Percentiles rank a stretch among this genome's conserved stretches.
These are phyloP conservation scores for Cephus cinctus DNA, from an alignment of 1,140 invertebrate species.

Conservation along the genomic window DNA sequence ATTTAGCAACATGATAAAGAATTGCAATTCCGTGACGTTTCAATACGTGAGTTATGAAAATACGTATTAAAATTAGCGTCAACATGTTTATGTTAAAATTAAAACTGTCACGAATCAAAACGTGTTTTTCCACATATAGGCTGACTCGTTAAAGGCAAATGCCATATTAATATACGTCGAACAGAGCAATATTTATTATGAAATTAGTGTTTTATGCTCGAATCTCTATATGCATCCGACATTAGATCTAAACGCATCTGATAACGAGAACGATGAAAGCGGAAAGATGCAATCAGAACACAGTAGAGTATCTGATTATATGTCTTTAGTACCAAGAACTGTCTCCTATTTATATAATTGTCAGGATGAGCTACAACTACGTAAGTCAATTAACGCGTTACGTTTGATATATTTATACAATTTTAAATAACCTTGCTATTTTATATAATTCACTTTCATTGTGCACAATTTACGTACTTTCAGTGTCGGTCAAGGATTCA, in stretches of 20 bases:
- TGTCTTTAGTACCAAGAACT: slow-evolving; percentile 32
- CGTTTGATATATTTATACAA: slow-evolving; percentile 1
- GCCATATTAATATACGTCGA: slow-evolving; percentile 39
- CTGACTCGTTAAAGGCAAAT: slow-evolving; percentile 37
- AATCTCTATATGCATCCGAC: slow-evolving; percentile 35
- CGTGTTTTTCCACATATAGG: too few species aligned
- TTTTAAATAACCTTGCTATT: neutral
- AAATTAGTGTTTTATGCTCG: slow-evolving; percentile 40
- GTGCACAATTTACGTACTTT: too few species aligned
- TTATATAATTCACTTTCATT: too few species aligned
- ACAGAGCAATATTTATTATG: slow-evolving; percentile 41
- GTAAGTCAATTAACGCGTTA: slow-evolving; percentile 23
- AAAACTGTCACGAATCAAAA: too few species aligned
- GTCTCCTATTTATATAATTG: slow-evolving; percentile 42
- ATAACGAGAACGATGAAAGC: slow-evolving; percentile 17
- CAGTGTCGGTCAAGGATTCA: slow-evolving; percentile 29
- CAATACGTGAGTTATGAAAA: slow-evolving; percentile 36
- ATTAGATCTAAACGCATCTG: slow-evolving; percentile 29
- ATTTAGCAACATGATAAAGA: slow-evolving; percentile 42
- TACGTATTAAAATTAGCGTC: slow-evolving; percentile 3
- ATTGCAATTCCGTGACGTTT: slow-evolving; percentile 31
- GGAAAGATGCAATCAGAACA: slow-evolving; percentile 18
- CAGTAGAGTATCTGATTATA: slow-evolving; percentile 19
- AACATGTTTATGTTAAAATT: too few species aligned
- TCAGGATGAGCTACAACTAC: slow-evolving; percentile 32